phyloP scores from a whole-genome alignment of 2,113 vertebrate genomes.

The Dasypus novemcinctus region DNA sequence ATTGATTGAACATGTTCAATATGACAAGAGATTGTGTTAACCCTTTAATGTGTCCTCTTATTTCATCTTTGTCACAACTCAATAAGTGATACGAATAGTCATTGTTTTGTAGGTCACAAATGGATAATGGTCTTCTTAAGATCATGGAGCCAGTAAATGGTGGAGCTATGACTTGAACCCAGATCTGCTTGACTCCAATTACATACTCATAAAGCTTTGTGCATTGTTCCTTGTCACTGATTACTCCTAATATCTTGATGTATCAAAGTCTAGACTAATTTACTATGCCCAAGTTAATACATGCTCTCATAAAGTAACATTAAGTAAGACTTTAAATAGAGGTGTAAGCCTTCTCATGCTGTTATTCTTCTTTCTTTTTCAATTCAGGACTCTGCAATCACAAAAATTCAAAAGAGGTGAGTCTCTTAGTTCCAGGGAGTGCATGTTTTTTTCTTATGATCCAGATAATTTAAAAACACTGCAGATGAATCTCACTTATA shows the following conservation, averaged over 20 bases:
- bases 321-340: background rate
- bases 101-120: background rate
- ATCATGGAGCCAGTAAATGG: background rate
- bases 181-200: background rate
- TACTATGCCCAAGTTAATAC: background rate
- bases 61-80: background rate
- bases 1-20: background rate
- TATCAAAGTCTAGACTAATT: background rate
- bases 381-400: background rate
- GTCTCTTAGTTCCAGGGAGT: background rate
- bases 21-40: background rate
- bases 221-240: background rate
- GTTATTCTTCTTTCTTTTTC: background rate
- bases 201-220: background rate
- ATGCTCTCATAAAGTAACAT: background rate
- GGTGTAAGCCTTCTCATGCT: background rate
- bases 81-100: background rate
- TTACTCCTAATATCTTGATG: background rate
- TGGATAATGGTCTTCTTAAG: background rate
- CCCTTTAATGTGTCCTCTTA: background rate
- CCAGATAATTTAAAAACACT: background rate
- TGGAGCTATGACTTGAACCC: background rate
- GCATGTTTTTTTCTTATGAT: background rate
- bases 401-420: background rate
- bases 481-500: background rate